A percentile compares a stretch with the other conserved stretches of the same genome.
These are phyloP conservation scores for Schrankia costaestrigalis DNA, from an alignment of 2,888 invertebrate genomes.

Conservation along the genomic window DNA sequence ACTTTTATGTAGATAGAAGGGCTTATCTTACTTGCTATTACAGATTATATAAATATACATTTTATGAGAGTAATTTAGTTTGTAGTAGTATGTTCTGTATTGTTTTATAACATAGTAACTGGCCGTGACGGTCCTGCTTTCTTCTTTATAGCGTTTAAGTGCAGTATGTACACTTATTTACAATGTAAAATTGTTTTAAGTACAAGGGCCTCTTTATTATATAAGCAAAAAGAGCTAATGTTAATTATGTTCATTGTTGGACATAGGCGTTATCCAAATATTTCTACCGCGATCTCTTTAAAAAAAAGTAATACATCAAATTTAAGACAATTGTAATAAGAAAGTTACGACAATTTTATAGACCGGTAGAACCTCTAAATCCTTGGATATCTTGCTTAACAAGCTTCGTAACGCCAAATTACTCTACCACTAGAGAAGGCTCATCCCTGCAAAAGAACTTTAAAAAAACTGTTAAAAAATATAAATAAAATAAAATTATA, in stretches of 20 bases:
- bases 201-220: neutral
- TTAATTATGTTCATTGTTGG: too few species aligned
- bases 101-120: constrained; percentile 19
- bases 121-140: constrained; percentile 27
- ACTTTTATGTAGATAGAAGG: neutral
- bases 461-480: constrained; percentile 10
- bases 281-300: too few species aligned
- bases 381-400: too few species aligned
- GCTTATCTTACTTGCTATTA: constrained; percentile 4
- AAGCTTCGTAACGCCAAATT: too few species aligned
- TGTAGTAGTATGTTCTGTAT: constrained; percentile 14
- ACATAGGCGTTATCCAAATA: too few species aligned
- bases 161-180: constrained; percentile 3
- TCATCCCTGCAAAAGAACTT: too few species aligned
- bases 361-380: too few species aligned
- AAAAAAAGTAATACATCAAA: too few species aligned
- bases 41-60: constrained; percentile 23
- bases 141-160: constrained; percentile 11
- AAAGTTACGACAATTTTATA: too few species aligned
- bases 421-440: too few species aligned
- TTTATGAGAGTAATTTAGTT: constrained; percentile 9
- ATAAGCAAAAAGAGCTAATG: too few species aligned
- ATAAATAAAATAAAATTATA: constrained; percentile 18
- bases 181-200: neutral
- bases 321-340: too few species aligned